Conservation (phyloP, 2,113 vertebrate genomes). For the Cathartes aura region DNA sequence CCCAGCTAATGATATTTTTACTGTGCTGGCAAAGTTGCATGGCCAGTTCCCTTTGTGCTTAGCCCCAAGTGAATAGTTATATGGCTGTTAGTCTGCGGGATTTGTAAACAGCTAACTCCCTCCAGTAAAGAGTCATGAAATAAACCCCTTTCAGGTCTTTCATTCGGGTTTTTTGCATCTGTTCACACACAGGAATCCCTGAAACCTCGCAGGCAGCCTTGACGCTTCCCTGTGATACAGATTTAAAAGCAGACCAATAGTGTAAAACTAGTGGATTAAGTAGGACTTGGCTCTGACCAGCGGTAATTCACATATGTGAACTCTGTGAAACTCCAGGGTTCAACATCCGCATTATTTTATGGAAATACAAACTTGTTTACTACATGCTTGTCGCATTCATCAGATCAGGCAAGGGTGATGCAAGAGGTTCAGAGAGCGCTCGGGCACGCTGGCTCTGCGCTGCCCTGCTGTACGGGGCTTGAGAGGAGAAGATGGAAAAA, state of each 20-base stretch:
- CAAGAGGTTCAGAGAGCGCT: slow-evolving; percentile 11
- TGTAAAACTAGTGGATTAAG: background rate
- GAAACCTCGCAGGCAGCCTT: background rate
- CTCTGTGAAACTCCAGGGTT: background rate
- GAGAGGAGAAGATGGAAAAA: background rate
- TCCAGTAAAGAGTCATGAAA: background rate
- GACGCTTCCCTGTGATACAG: background rate
- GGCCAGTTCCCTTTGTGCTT: background rate
- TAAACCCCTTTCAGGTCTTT: background rate
- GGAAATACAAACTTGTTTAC: slow-evolving; percentile 25
- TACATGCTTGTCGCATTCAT: background rate
- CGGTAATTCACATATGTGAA: background rate
- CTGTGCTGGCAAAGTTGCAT: background rate
- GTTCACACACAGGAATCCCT: background rate
- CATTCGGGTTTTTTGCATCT: background rate
- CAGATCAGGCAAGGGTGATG: slow-evolving; percentile 17
- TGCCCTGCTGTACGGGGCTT: background rate
- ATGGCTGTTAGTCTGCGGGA: background rate
- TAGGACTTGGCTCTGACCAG: background rate
- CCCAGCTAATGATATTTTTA: background rate
- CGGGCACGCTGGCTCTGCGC: background rate
- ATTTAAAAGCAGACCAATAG: background rate
- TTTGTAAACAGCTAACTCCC: background rate
- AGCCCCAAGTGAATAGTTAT: background rate
- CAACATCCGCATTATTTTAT: background rate